These are phyloP conservation scores for Pseudorhombus dupliciocellatus DNA, from an alignment of 2,113 vertebrate species.

Conservation along the genomic window DNA sequence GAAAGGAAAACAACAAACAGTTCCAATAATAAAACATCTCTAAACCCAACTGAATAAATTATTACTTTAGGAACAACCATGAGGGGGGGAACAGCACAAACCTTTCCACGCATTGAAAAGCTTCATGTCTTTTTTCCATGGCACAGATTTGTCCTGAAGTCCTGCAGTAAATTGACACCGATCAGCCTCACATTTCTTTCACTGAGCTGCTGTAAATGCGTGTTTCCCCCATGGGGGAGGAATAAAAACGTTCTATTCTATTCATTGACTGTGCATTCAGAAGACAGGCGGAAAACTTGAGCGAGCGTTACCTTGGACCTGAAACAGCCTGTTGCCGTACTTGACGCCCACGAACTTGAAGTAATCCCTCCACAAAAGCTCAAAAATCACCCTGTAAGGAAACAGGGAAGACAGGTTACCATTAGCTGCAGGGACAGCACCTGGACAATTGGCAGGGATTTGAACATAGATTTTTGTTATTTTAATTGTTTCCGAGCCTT, in stretches of 20 bases:
- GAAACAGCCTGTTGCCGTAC: slow-evolving; percentile 83
- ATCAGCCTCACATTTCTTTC: slow-evolving; percentile 13
- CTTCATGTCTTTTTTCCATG: slow-evolving; percentile 84
- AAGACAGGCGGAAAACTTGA: not conserved
- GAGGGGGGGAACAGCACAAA: slow-evolving; percentile 31
- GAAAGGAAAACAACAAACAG: not conserved
- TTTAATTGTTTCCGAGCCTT: not conserved
- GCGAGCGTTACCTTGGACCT: slow-evolving; percentile 73
- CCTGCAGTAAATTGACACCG: slow-evolving; percentile 61
- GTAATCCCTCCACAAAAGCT: slow-evolving; percentile 88
- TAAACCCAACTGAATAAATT: not conserved
- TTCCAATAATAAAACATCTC: not conserved
- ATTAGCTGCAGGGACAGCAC: not conserved
- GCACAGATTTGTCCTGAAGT: slow-evolving; percentile 83
- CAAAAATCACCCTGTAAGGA: slow-evolving; percentile 85
- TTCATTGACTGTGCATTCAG: not conserved
- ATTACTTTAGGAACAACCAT: too few relatives aligned
- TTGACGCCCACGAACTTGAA: slow-evolving; percentile 85
- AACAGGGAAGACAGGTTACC: not conserved
- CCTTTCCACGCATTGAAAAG: slow-evolving; percentile 86
- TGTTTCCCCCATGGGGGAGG: too few relatives aligned
- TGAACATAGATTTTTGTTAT: not conserved
- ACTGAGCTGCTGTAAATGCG: too few relatives aligned
- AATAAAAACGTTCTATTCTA: too few relatives aligned
- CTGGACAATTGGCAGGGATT: not conserved